A percentile compares a stretch with the other conserved stretches of the same genome.
Conservation (phyloP, 2,888 invertebrate genomes). For the Hoplodrina blanda region DNA sequence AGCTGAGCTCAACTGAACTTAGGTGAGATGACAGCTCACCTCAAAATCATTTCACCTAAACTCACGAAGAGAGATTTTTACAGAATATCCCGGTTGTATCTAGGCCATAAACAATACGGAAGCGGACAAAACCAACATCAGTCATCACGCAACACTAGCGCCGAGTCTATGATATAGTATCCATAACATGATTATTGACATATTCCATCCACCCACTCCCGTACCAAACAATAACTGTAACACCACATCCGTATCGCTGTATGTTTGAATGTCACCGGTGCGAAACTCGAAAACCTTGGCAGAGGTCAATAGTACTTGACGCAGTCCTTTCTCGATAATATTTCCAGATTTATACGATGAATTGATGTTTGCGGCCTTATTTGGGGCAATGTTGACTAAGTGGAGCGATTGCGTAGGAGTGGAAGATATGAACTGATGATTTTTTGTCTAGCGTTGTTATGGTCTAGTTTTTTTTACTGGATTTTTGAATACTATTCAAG, state of each 20-base stretch:
- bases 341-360: slow-evolving; percentile 55
- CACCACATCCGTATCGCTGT: slow-evolving; percentile 75
- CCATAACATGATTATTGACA: slow-evolving; percentile 11
- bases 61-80: background rate
- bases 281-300: slow-evolving; percentile 77
- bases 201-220: slow-evolving; percentile 23
- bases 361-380: slow-evolving; percentile 24
- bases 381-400: slow-evolving; percentile 27
- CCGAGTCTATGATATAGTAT: background rate
- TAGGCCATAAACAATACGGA: slow-evolving; percentile 10
- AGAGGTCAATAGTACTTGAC: slow-evolving; percentile 75
- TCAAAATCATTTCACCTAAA: too few species aligned
- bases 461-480: background rate
- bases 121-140: background rate
- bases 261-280: slow-evolving; percentile 75
- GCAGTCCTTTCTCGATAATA: slow-evolving; percentile 69
- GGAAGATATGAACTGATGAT: slow-evolving; percentile 4
- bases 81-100: background rate
- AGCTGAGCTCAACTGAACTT: too few species aligned
- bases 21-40: too few species aligned
- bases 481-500: background rate
- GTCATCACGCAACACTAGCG: background rate
- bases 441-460: slow-evolving; percentile 2
- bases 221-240: slow-evolving; percentile 51
- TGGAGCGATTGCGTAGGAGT: slow-evolving; percentile 18